Base-by-base conservation (phyloP, 2,113 vertebrate species). In the Stercorarius parasiticus region DNA sequence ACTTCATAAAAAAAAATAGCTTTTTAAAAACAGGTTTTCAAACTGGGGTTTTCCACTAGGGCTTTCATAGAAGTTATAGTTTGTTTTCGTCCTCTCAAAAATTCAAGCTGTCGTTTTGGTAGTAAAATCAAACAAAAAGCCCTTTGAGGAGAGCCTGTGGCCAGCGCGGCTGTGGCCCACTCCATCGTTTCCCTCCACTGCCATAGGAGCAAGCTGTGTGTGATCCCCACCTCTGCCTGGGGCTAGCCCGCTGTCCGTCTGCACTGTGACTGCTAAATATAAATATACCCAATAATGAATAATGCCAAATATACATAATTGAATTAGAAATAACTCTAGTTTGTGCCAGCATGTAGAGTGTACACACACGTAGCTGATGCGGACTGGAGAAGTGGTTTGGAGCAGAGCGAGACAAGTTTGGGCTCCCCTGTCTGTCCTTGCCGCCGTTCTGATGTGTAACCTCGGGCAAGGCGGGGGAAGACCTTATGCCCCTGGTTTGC, bases 161-260 rank as follows among this genome's bases (percentile, higher is more conserved):
- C 9, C 15, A 45, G 15, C 0, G 0, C 58, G 77, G 32, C 52
- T 17, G 1, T 17, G 55, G 20, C n/a, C 32, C 6, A 0, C 9
- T 22, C 69, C 45, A 5, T 56, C 45, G 0, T 29, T 22, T 30
- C 9, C 47, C 58, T 73, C 66, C 25, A 22, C 23, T 8, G 0
- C 21, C 27, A 0, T 2, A 10, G 88, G 86, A 80, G 45, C 45
- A 27, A 78, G 49, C 65, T 43, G 45, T 16, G 61, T 38, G 43
- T 40, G 77, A 25, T 27, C 8, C 4, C 6, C 59, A n/a, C 53
- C 43, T 45, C 83, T 76, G 82, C 87, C 59, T 25, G 70, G 4
- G 79, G 52, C 65, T 22, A 27, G 11, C 1, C 55, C 16, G 53
- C 34, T 27, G 25, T 36, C 80, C 55, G 32, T 76, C 67, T 80